Evolutionary conservation across 1,140 invertebrate genomes (phyloP), one percentile per base, ranked within the genome.

Genomic region (Mya arenaria): DNA sequence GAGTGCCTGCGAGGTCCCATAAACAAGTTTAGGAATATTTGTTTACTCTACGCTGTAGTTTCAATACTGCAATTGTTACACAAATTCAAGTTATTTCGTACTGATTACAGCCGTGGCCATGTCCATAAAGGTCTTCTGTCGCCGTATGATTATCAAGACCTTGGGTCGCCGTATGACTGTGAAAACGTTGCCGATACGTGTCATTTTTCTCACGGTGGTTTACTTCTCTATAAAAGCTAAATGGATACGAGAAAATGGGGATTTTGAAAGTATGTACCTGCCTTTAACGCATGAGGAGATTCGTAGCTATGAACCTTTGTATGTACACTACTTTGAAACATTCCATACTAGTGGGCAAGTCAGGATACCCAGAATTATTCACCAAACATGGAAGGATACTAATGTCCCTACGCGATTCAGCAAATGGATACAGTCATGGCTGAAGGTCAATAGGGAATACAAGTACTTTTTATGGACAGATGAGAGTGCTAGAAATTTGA

Each of bases 391-490:
- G 91, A 90, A 90, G 73, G 84, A 84, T 62, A 83, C 80, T 2
- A 30, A 87, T 32, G 79, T 92, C 32, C 91, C 91, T 4, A 65
- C 74, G n/a, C 87, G 84, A 68, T 88, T 90, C 82, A 77, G 65
- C 5, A 73, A 56, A 30, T 92, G 89, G 88, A 79, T 89, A 23
- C 88, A 87, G 55, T 86, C 90, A 1, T 92, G 91, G 91, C 60
- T 75, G 34, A 74, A 75, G 28, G 82, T 86, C 36, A 87, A 92
- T 79, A 88, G 89, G n/a, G 88, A 84, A 25, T 92, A 91, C 90
- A 85, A 90, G 63, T 90, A 92, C 68, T 91, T 85, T 86, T 82
- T 92, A 8, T 92, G 91, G 91, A 92, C 91, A 37, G 88, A 91
- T 81, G 86, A 87, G 5, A 88, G 85, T 85, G 89, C 89, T 19